Evolutionary conservation across 2,888 invertebrate species (phyloP).

Genomic region (Muschampia plurimacula): DNA sequence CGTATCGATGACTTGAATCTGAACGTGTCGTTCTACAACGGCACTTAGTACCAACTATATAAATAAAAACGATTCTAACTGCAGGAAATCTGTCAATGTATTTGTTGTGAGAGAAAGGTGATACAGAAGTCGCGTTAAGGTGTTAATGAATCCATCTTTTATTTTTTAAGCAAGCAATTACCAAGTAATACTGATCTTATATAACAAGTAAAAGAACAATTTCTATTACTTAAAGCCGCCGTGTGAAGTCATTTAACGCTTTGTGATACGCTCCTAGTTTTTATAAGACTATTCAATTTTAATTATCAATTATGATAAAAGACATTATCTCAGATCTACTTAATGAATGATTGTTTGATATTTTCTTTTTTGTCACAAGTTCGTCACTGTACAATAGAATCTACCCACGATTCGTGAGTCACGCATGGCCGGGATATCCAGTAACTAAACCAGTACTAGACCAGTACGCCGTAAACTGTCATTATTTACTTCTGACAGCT

Average conservation of each 20-base stretch:
- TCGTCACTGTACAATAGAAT: constrained; percentile 17
- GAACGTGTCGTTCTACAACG: no score
- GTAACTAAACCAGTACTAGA: constrained; percentile 49
- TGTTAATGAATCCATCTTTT: constrained; percentile 11
- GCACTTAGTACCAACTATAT: no score
- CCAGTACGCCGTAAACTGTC: constrained; percentile 28
- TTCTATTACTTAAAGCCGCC: not conserved
- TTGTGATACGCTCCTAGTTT: not conserved
- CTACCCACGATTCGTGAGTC: constrained; percentile 54
- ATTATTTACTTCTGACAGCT: constrained; percentile 45
- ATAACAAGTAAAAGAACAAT: not conserved
- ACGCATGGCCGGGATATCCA: constrained; percentile 45
- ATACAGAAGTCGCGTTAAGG: not conserved
- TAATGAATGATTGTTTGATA: constrained; percentile 17
- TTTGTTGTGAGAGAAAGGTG: constrained; percentile 22
- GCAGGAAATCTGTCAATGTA: not conserved
- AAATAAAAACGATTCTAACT: no score
- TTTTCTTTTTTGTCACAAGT: constrained; percentile 21
- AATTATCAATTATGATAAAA: constrained; percentile 1
- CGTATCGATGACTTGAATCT: no score
- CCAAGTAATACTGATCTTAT: not conserved
- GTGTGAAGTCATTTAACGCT: not conserved
- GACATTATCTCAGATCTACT: not conserved
- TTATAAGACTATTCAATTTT: constrained; percentile 9
- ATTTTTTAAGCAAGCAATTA: not conserved